Evolutionary conservation across 1,140 invertebrate species (phyloP), one percentile per base, ranked within the genome.

Genomic region (Drosophila elegans): DNA sequence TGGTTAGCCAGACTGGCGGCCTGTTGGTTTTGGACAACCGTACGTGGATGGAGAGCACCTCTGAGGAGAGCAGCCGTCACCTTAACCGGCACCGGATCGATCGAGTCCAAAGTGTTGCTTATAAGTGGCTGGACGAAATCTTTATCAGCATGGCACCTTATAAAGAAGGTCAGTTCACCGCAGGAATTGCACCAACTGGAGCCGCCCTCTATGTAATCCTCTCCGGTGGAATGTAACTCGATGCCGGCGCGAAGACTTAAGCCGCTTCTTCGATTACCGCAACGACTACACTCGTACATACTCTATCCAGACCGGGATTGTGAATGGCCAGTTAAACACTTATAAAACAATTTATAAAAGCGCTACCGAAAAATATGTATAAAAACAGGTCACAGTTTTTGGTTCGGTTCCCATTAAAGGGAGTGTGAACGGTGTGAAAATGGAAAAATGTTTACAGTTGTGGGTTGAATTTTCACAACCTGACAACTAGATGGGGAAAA

Each of bases 241-340:
- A 11, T n/a, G 27, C 11, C 16, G 11, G 32, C 11, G 12, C 29
- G 42, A 6, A 32, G n/a, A 25, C n/a, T 51, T 3, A 63, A 25
- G 13, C 13, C 21, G 27, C 10, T 42, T 10, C 44, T 49, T 27
- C 6, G 38, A n/a, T n/a, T n/a, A 27, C 25, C 29, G 9, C 29
- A 61, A 3, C 29, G 36, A 11, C 5, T 27, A 21, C 59, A 67
- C 38, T 64, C 4, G n/a, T 27, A 51, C 64, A 67, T 68, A 1
- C n/a, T 41, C 45, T 46, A 27, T 10, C 11, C 21, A 12, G 13
- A 16, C 44, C 11, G 1, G 4, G 25, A 7, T 11, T 11, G 5
- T 12, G 10, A 11, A 13, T 44, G 16, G 4, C 38, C 13, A 13
- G 21, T 32, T 25, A 3, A 45, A 21, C 13, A 25, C 27, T 16